These are phyloP conservation scores for Corydoras sp. DNA, from an alignment of 2,113 vertebrate genomes.

Conservation along the genomic window DNA sequence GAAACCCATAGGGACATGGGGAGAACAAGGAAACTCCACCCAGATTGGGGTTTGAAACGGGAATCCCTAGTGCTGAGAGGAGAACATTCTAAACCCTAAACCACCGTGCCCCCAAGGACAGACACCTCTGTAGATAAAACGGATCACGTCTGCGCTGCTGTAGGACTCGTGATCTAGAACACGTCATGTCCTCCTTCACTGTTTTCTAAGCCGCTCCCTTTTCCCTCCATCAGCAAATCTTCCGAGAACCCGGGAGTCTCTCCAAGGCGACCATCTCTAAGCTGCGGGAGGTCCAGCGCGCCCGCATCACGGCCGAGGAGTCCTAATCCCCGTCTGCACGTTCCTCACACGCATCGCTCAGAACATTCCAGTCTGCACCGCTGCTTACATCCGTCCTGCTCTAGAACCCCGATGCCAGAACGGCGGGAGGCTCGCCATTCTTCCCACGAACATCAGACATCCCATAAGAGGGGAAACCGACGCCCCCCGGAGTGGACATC, in stretches of 20 bases:
- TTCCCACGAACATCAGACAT: too few species aligned
- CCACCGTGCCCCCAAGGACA: too few species aligned
- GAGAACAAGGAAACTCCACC: too few species aligned
- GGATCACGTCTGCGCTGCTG: too few species aligned
- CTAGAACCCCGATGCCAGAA: background rate
- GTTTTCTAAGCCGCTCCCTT: background rate
- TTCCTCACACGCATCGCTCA: conserved; percentile 1
- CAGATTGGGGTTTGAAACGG: too few species aligned
- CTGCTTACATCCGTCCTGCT: conserved; percentile 8
- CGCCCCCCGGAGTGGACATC: background rate
- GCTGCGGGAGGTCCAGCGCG: conserved; percentile 73
- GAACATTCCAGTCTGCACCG: conserved; percentile 63
- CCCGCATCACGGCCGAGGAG: conserved; percentile 61
- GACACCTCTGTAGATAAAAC: too few species aligned
- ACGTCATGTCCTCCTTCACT: too few species aligned
- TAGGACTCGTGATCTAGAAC: too few species aligned
- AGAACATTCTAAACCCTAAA: too few species aligned
- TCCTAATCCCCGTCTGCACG: background rate
- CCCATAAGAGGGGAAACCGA: background rate
- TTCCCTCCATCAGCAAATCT: conserved; percentile 76
- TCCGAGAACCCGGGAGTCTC: conserved; percentile 82
- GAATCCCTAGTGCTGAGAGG: too few species aligned
- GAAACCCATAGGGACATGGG: too few species aligned
- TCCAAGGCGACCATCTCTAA: conserved; percentile 73
- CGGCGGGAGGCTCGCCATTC: background rate